These are phyloP conservation scores for Schizothorax lantsangensis DNA, from an alignment of 2,797 vertebrate genomes.

Conservation along the genomic window DNA sequence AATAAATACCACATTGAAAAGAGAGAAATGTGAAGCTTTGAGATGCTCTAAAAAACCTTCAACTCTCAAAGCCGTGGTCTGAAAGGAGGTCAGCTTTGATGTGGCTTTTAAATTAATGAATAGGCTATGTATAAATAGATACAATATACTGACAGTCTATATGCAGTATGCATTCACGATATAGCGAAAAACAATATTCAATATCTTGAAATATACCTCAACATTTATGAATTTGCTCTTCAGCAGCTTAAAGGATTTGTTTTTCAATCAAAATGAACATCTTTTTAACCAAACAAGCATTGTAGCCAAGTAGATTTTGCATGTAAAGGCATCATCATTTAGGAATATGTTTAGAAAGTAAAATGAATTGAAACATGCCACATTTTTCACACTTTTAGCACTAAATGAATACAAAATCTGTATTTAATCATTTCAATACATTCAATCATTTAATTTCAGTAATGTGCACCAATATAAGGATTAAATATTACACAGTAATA, in stretches of 20 bases:
- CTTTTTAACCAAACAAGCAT: neutral
- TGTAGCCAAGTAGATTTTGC: neutral
- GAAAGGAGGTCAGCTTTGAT: constrained; percentile 62
- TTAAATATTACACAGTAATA: neutral
- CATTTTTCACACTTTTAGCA: neutral
- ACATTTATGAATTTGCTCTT: neutral
- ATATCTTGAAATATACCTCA: neutral
- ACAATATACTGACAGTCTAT: neutral
- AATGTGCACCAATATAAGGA: neutral
- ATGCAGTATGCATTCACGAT: neutral
- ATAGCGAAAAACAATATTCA: neutral
- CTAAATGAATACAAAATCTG: neutral
- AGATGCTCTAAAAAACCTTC: constrained; percentile 56
- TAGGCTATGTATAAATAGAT: neutral
- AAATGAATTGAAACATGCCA: neutral
- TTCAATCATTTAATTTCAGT: neutral
- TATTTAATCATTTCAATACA: neutral
- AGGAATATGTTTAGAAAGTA: neutral
- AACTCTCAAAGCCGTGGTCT: constrained; percentile 44
- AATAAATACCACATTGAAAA: constrained; percentile 47
- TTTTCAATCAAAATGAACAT: neutral
- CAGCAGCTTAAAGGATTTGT: neutral
- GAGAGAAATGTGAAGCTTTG: constrained; percentile 48
- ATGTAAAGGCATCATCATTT: neutral
- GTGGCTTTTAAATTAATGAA: constrained; percentile 55